Percentiles rank a stretch among this genome's conserved stretches.
Conservation (phyloP, 1,140 invertebrate species). For the Drosophila lacteicornis region DNA sequence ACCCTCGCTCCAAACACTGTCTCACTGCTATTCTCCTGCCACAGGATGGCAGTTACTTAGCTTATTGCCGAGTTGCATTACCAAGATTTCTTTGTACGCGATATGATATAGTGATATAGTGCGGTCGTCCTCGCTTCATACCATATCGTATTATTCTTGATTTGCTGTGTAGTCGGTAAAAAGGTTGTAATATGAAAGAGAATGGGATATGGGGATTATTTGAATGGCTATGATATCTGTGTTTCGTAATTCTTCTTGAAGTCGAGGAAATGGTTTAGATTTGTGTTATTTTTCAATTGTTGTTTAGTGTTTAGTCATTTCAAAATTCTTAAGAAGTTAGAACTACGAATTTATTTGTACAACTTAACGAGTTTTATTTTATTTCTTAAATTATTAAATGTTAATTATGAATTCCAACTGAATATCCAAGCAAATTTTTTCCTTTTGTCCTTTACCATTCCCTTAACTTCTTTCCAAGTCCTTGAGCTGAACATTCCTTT, state of each 20-base stretch:
- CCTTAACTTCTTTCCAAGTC: not conserved
- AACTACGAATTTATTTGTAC: too few species aligned
- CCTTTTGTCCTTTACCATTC: not conserved
- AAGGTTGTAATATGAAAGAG: slow-evolving; percentile 6
- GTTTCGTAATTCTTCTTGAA: too few species aligned
- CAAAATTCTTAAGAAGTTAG: too few species aligned
- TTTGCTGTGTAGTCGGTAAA: slow-evolving; percentile 20
- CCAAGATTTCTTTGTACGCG: slow-evolving; percentile 42
- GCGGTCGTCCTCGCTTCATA: slow-evolving; percentile 21
- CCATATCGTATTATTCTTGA: slow-evolving; percentile 26
- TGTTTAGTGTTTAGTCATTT: not conserved
- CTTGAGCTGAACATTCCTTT: slow-evolving; percentile 9
- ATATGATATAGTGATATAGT: slow-evolving; percentile 39
- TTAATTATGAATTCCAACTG: too few species aligned
- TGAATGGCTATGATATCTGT: not conserved
- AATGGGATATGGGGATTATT: not conserved
- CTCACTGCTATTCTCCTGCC: slow-evolving; percentile 13
- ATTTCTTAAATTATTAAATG: too few species aligned
- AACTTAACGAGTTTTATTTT: too few species aligned
- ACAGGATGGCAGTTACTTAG: slow-evolving; percentile 44
- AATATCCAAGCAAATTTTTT: not conserved
- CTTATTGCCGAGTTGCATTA: slow-evolving; percentile 52
- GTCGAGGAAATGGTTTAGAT: not conserved
- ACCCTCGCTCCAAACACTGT: slow-evolving; percentile 35
- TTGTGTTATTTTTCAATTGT: not conserved